A percentile compares a stretch with the other conserved stretches of the same genome.
phyloP scores from a whole-genome alignment of 2,888 invertebrate species.

The Conus canariensis region DNA sequence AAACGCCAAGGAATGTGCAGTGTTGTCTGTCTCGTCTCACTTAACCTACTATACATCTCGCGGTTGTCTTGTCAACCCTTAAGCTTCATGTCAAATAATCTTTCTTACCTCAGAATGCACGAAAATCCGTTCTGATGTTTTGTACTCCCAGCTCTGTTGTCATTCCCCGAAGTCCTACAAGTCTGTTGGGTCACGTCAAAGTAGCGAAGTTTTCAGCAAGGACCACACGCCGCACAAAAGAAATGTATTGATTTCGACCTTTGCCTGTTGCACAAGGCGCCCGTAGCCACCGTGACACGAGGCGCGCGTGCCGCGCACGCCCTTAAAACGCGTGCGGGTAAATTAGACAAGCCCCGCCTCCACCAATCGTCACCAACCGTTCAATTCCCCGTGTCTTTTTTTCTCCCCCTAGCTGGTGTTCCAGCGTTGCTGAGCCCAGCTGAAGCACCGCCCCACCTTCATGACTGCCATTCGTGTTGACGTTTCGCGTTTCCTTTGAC shows the following conservation, averaged over 20 bases:
- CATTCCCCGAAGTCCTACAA: no score
- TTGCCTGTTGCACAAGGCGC: constrained; percentile 15
- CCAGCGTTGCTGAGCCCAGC: neutral
- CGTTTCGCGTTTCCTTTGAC: neutral
- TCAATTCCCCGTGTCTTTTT: neutral
- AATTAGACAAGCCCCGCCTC: neutral
- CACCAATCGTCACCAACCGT: neutral
- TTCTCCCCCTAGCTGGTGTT: no score
- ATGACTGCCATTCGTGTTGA: neutral
- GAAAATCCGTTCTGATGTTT: no score
- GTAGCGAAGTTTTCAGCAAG: neutral
- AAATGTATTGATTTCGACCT: neutral
- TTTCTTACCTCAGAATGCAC: no score
- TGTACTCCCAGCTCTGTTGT: no score
- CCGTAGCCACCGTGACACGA: constrained; percentile 19
- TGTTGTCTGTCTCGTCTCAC: no score
- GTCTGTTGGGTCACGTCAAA: neutral
- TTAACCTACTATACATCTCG: no score
- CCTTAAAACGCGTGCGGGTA: constrained; percentile 22
- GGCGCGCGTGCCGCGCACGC: constrained; percentile 4
- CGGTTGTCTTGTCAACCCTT: no score
- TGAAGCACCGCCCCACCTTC: constrained; percentile 6
- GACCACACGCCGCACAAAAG: neutral
- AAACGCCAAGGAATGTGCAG: no score
- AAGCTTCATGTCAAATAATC: no score